Evolutionary conservation across 2,113 vertebrate species (phyloP), one percentile per base, ranked within the genome.

Genomic region (Sinocyclocheilus grahami): DNA sequence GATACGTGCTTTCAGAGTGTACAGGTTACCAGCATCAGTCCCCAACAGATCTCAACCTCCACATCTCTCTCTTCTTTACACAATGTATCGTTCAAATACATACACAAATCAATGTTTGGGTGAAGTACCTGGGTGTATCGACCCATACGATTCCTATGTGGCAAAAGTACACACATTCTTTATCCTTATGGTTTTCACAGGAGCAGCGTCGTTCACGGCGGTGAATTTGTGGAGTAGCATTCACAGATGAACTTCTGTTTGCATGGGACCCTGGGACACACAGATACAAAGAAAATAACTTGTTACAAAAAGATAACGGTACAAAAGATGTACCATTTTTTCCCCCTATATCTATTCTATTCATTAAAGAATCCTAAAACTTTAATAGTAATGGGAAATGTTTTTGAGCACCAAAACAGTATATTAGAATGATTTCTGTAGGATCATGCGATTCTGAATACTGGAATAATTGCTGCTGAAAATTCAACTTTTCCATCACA

Each of bases 141-240:
- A 96, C 92, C 95, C 95, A 96, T 16, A 96, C 94, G 69, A 95
- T 95, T 76, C 95, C 95, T 12, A 96, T 95, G 91, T 96, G 95
- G 84, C 95, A 96, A 93, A 96, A 96, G 71, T 95, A 96, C 65
- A 96, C 94, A 20, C 95, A 96, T 87, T 96, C 95, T 27, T 92
- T 94, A 91, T 96, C 95, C 74, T 94, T 95, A 89, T 94, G 93
- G 90, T 95, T 95, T 85, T 94, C 94, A 65, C 95, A 96, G 48
- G 95, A 95, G 88, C 95, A 96, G 72, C 95, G 94, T 27, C 92
- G 94, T 71, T 92, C 92, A 2, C 95, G 77, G 2, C 55, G 92
- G 46, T 84, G 92, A 84, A 85, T 71, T 10, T 14, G 63, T 62
- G 81, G 88, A 76, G 13, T 0, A 72, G 89, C 81, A 88, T 92